Conservation (phyloP, 2,888 invertebrate species). For the Temnothorax unifasciatus region DNA sequence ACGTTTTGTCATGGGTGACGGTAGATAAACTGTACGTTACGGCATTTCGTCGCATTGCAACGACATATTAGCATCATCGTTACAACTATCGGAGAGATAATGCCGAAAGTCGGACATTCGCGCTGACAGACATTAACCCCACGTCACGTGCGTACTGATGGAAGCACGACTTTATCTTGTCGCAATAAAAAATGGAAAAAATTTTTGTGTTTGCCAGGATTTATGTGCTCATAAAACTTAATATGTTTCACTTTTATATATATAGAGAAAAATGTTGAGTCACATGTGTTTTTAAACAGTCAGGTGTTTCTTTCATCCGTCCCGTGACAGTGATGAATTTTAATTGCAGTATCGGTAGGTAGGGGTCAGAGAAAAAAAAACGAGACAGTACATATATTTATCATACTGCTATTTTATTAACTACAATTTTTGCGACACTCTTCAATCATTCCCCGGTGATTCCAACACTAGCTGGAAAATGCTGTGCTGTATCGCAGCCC, state of each 20-base stretch:
- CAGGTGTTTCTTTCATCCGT: constrained; percentile 18
- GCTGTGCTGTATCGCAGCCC: background rate
- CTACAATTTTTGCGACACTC: constrained; percentile 20
- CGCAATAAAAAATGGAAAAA: constrained; percentile 25
- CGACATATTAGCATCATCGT: constrained; percentile 30
- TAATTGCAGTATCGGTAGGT: constrained; percentile 7
- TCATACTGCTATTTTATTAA: constrained; percentile 23
- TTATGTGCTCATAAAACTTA: constrained; percentile 41
- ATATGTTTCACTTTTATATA: constrained; percentile 29
- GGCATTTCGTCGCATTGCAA: background rate
- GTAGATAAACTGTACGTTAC: constrained; percentile 17
- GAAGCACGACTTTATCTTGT: constrained; percentile 35
- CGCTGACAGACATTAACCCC: constrained; percentile 30
- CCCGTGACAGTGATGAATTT: constrained; percentile 30
- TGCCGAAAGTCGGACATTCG: constrained; percentile 4
- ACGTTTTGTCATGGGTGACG: background rate
- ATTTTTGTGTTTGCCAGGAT: background rate
- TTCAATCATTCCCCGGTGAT: constrained; percentile 24
- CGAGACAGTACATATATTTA: background rate
- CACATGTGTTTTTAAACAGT: constrained; percentile 15
- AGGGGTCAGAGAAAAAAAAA: no score
- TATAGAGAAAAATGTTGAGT: background rate
- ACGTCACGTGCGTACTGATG: constrained; percentile 26
- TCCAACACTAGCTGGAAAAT: background rate
- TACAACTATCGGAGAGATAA: constrained; percentile 13